A percentile compares a stretch with the other conserved stretches of the same genome.
Conservation (phyloP, 1,140 invertebrate genomes). For the Periplaneta americana region DNA sequence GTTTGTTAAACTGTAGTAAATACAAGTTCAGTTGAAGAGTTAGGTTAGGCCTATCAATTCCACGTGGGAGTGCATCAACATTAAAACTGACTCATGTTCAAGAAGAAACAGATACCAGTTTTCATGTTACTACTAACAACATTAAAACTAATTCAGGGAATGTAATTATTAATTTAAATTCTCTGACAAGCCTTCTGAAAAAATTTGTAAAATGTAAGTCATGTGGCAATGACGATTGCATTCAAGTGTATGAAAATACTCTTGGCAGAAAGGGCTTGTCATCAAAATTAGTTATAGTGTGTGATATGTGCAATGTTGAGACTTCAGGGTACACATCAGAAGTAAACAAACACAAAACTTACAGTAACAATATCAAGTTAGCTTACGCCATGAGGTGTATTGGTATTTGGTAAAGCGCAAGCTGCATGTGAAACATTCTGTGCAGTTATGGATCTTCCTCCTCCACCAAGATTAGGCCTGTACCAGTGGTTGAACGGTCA, state of each 20-base stretch:
- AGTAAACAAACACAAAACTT: constrained; percentile 8
- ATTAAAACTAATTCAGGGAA: no score
- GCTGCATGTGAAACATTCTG: constrained; percentile 11
- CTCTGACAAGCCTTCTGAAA: no score
- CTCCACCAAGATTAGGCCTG: constrained; percentile 3
- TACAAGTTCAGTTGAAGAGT: no score
- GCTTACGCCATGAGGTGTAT: constrained; percentile 11
- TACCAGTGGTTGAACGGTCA: not conserved
- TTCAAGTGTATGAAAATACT: not conserved
- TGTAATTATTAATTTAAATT: no score
- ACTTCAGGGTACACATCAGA: not conserved
- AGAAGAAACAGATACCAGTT: no score
- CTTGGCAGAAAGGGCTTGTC: not conserved
- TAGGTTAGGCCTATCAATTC: no score
- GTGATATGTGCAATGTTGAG: not conserved
- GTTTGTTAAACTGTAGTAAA: no score
- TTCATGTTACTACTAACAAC: no score
- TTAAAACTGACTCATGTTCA: no score
- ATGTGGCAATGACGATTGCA: not conserved
- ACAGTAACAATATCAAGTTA: constrained; percentile 17
- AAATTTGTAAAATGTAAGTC: not conserved
- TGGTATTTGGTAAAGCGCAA: constrained; percentile 14
- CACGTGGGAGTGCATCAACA: no score
- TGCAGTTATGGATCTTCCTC: constrained; percentile 15
- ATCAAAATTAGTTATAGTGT: not conserved